Evolutionary conservation across 2,797 vertebrate genomes (phyloP), one percentile per base, ranked within the genome.

Genomic region (Varecia variegata): DNA sequence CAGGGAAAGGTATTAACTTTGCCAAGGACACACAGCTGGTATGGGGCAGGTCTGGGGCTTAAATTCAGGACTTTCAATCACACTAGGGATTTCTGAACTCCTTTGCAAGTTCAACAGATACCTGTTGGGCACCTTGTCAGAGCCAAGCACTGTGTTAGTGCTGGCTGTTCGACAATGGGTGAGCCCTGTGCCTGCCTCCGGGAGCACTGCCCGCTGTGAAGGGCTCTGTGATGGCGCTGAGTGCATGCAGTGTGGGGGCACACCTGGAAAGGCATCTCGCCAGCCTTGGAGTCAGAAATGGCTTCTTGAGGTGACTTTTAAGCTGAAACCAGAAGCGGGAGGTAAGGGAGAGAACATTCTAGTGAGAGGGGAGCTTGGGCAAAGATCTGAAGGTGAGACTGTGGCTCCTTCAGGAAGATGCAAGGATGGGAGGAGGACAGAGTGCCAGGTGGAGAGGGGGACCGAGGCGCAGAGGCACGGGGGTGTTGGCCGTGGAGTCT

Each of bases 351-450:
- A 79, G 27, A 50, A 20, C n/a, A 40, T 11, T 67, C 67, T 68
- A 74, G 45, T 17, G 35, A 85, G 45, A 93, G 62, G 17, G 56
- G 82, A 38, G 38, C 38, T 35, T 20, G 27, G 2, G 5, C 30
- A 71, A 62, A 89, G 38, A 70, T 40, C 43, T 21, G 13, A 27
- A 15, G 5, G 20, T 17, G 4, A 89, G 43, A 77, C 35, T 74
- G 12, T 27, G 67, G 32, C 58, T 65, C n/a, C 74, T 77, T 54
- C 25, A 4, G 7, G 76, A 58, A 90, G 32, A 74, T 17, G 7
- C 20, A 47, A 35, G 27, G 18, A 67, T 15, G 0, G 0, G 17
- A 56, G 5, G 32, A 35, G n/a, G 38, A 25, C 23, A 65, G 18
- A 40, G 10, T 12, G 12, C 25, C 23, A 45, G 68, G n/a, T 18